Evolutionary conservation across 2,113 vertebrate species (phyloP).

Genomic region (Silurus asotus): DNA sequence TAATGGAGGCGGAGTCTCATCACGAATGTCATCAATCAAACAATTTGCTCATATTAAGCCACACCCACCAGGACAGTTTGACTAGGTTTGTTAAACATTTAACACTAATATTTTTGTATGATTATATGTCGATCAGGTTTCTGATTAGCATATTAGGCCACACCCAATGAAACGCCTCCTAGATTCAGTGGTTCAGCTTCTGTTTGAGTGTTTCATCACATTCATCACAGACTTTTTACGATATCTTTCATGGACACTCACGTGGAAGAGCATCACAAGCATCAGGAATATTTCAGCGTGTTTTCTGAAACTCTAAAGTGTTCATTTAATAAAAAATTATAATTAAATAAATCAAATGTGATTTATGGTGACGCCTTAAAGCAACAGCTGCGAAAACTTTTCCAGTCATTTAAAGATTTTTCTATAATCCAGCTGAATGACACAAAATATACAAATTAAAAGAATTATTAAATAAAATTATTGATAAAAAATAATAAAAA

Average conservation of each 20-base stretch:
- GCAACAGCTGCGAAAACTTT: not conserved
- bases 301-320: not conserved
- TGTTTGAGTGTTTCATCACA: not conserved
- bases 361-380: not conserved
- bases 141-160: constrained; percentile 5
- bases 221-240: not conserved
- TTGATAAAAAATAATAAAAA: no score
- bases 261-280: not conserved
- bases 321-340: not conserved
- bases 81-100: not conserved
- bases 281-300: not conserved
- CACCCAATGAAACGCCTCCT: not conserved
- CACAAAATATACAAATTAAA: no score
- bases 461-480: no score
- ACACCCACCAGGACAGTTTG: not conserved
- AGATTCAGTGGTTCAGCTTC: not conserved
- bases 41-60: not conserved
- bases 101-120: not conserved
- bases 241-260: not conserved
- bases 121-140: not conserved
- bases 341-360: not conserved
- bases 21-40: no score
- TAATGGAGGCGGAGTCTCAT: no score
- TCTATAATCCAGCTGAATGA: not conserved
- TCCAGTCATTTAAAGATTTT: not conserved